Base-by-base conservation (phyloP, 2,113 vertebrate species). In the Azemiops feae region DNA sequence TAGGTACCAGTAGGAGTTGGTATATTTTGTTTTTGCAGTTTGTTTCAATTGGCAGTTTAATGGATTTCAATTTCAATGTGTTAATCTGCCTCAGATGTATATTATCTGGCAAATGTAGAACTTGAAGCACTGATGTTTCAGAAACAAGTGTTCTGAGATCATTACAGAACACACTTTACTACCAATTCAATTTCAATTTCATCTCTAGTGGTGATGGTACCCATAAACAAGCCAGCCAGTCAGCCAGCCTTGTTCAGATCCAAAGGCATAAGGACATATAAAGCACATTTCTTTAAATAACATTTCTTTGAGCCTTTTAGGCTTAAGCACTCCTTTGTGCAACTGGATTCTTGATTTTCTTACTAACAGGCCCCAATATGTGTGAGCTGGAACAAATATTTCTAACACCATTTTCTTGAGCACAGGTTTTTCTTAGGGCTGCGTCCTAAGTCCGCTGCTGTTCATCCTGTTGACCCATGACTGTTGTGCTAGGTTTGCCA, bases 1-100 rank as follows among this genome's bases (percentile, higher is more conserved):
- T 99, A 96, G 45, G 94, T 96, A 87, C 90, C 58, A 57, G 58
- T 16, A 52, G 12, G 10, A 89, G 22, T 30, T 58, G 69, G 54
- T 45, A 50, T 58, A 23, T 20, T 85, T 92, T n/a, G 5, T 54
- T 50, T 30, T 57, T 53, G 4, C 58, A 58, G 6, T 39, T 50
- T 18, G 22, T 39, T 60, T 87, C 55, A 60, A 23, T 60, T 8
- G 54, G 34, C 18, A 57, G 53, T 58, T 58, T 57, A 89, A 86
- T 52, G 30, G 23, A n/a, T 39, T 81, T 81, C 10, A 12, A 50
- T 69, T 69, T 85, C 52, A 14, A 34, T 64, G 43, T 50, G 64
- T 23, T 30, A 30, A 69, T 58, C 8, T 53, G 45, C 86, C 23
- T 88, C 47, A 10, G 34, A 5, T 69, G 53, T 43, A 60, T 43